Evolutionary conservation across 2,113 vertebrate genomes (phyloP).

Genomic region (Malurus alboscapulatus): DNA sequence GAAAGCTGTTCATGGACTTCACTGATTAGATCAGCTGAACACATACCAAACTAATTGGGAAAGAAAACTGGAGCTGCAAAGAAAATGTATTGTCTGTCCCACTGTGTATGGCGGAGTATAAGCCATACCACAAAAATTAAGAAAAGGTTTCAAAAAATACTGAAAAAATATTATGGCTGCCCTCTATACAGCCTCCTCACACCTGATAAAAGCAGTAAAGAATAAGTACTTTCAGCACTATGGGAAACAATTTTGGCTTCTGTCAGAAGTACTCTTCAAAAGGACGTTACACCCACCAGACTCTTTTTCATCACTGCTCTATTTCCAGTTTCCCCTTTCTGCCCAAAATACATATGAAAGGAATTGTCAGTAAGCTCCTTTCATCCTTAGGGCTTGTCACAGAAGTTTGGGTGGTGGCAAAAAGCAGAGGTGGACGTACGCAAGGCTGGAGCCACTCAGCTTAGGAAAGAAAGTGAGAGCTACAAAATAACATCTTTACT

Average conservation of each 20-base stretch:
- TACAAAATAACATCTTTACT: not conserved
- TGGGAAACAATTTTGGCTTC: not conserved
- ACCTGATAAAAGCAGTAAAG: not conserved
- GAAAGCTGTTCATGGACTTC: not conserved
- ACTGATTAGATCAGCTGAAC: not conserved
- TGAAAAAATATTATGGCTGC: not conserved
- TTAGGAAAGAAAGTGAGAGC: not conserved
- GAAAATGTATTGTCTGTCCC: not conserved
- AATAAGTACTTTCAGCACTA: not conserved
- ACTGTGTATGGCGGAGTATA: not conserved
- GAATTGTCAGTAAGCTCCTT: not conserved
- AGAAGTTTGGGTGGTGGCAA: not conserved
- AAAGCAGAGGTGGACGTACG: not conserved
- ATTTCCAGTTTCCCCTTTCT: not conserved
- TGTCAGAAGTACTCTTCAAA: not conserved
- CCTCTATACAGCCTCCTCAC: not conserved
- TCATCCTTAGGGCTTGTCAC: not conserved
- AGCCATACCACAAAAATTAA: not conserved
- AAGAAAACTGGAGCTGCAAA: not conserved
- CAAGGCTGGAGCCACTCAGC: not conserved
- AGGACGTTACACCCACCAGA: not conserved
- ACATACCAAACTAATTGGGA: not conserved
- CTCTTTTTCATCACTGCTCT: not conserved
- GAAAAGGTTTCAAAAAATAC: not conserved
- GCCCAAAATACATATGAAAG: not conserved